Percentiles rank a stretch among this genome's conserved stretches.
Conservation (phyloP, 2,797 vertebrate genomes). For the Paguma larvata region DNA sequence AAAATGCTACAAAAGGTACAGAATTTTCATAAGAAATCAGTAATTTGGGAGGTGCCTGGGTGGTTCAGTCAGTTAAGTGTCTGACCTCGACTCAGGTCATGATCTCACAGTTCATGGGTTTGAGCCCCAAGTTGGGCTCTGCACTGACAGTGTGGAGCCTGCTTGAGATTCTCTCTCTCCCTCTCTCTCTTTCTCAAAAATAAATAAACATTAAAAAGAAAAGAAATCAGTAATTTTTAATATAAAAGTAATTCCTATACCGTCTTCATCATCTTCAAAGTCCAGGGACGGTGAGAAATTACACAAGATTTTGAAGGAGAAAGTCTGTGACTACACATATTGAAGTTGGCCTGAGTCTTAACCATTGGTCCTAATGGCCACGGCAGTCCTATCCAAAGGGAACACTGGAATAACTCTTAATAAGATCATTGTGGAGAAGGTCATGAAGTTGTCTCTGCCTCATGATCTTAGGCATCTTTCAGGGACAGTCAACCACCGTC, state of each 20-base stretch:
- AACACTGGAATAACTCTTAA: not conserved
- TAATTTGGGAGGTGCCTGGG: not conserved
- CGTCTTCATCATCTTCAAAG: not conserved
- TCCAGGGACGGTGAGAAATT: not conserved
- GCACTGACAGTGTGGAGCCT: too few relatives aligned
- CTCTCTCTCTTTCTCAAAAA: too few relatives aligned
- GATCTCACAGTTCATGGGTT: too few relatives aligned
- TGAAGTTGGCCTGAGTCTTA: not conserved
- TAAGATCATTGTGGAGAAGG: not conserved
- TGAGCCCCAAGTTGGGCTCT: too few relatives aligned
- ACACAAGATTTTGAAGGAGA: slow-evolving; percentile 19
- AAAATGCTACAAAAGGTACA: not conserved
- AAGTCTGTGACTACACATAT: not conserved
- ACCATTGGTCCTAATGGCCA: not conserved
- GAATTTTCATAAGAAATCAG: not conserved
- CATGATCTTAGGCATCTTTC: not conserved
- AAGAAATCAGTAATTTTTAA: not conserved
- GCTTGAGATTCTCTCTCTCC: too few relatives aligned
- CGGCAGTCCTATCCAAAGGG: not conserved
- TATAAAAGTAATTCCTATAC: not conserved
- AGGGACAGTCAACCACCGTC: too few relatives aligned
- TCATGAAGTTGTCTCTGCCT: not conserved
- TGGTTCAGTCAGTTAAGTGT: too few relatives aligned
- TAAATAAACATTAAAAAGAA: too few relatives aligned
- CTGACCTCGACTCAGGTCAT: too few relatives aligned